phyloP scores from a whole-genome alignment of 2,113 vertebrate genomes.

The Furnarius figulus region DNA sequence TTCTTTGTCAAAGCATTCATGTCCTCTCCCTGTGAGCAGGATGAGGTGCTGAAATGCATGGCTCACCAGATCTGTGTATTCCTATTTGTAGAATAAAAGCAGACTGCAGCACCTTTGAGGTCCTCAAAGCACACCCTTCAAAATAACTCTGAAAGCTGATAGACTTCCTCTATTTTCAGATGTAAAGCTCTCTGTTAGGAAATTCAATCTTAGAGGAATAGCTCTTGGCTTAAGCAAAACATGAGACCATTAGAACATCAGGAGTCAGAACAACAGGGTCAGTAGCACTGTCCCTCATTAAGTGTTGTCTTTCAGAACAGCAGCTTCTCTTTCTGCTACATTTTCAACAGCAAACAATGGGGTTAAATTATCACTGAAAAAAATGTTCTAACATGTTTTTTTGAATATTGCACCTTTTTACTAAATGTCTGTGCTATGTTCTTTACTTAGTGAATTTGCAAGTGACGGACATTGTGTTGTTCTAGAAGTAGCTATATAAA shows the following conservation, averaged over 20 bases:
- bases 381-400: not conserved
- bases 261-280: not conserved
- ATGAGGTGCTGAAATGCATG: not conserved
- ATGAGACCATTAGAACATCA: not conserved
- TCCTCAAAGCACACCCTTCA: not conserved
- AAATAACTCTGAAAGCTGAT: not conserved
- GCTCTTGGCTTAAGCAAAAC: not conserved
- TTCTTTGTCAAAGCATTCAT: not conserved
- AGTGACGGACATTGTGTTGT: accelerated
- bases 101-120: not conserved
- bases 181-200: not conserved
- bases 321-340: not conserved
- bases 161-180: not conserved
- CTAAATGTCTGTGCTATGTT: not conserved
- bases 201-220: not conserved
- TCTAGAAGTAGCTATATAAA: not conserved
- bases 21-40: not conserved
- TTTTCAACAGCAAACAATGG: not conserved
- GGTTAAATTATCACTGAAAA: not conserved
- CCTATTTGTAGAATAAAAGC: not conserved
- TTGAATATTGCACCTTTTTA: not conserved
- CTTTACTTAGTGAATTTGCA: not conserved
- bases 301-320: not conserved
- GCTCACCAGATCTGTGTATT: not conserved
- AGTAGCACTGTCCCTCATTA: not conserved